Evolutionary conservation across 2,797 vertebrate species (phyloP).

Genomic region (Falco novaeseelandiae): DNA sequence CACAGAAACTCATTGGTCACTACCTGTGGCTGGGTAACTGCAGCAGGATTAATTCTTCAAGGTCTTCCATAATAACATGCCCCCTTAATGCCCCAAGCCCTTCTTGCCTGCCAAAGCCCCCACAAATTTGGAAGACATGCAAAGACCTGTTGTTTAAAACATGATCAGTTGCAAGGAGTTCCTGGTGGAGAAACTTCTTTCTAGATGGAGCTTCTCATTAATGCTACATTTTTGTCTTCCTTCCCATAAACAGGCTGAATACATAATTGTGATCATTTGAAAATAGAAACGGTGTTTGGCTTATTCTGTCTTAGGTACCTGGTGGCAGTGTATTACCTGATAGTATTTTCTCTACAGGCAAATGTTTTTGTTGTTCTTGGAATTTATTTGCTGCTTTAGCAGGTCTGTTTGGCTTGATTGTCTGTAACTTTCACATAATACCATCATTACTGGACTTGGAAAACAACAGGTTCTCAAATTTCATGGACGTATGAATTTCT

Average conservation of each 20-base stretch:
- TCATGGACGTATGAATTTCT: neutral
- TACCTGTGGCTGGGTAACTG: neutral
- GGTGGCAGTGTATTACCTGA: neutral
- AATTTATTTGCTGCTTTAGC: neutral
- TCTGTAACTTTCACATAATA: neutral
- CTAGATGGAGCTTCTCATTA: neutral
- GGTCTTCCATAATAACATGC: neutral
- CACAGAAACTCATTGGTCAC: neutral
- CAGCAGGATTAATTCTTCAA: neutral
- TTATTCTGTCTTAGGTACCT: neutral
- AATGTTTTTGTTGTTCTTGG: neutral
- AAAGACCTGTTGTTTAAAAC: neutral
- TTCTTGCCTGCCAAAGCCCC: neutral
- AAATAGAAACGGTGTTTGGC: neutral
- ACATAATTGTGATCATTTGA: rapidly evolving
- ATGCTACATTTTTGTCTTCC: neutral
- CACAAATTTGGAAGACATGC: neutral
- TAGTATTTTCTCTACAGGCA: neutral
- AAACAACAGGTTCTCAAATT: neutral
- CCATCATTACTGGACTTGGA: neutral
- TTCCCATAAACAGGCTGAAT: neutral
- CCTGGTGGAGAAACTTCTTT: neutral
- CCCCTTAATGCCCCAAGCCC: no score
- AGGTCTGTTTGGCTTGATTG: neutral
- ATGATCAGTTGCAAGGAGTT: neutral